These are phyloP conservation scores for Biston stratarius DNA, from an alignment of 2,888 invertebrate species.

Conservation along the genomic window DNA sequence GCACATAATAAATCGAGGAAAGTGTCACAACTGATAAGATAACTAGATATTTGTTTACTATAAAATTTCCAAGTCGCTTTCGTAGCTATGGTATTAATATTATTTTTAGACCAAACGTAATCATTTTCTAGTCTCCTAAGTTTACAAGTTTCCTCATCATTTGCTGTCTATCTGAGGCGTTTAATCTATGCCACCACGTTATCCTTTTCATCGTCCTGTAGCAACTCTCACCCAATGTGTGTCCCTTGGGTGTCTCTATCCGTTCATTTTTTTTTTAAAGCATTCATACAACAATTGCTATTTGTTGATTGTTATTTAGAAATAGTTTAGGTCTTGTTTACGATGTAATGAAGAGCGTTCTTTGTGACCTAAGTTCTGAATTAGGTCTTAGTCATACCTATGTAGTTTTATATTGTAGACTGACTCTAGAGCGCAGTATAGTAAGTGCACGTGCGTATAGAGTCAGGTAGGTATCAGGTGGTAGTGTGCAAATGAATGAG, in stretches of 20 bases:
- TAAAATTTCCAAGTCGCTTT: slow-evolving; percentile 3
- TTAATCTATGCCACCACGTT: slow-evolving; percentile 51
- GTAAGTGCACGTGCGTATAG: slow-evolving; percentile 22
- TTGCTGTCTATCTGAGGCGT: slow-evolving; percentile 24
- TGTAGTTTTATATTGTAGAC: not conserved
- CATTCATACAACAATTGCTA: too few relatives aligned
- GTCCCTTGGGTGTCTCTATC: not conserved
- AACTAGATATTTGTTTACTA: slow-evolving; percentile 21
- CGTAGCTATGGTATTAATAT: not conserved
- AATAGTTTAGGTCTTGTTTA: not conserved
- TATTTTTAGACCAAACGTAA: not conserved
- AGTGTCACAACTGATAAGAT: slow-evolving; percentile 30
- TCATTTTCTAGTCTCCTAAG: not conserved
- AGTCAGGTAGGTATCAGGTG: slow-evolving; percentile 38
- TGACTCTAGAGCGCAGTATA: slow-evolving; percentile 3
- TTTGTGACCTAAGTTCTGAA: not conserved
- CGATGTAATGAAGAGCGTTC: not conserved
- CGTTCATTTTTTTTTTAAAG: too few relatives aligned
- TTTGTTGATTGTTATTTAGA: not conserved
- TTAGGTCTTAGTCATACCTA: not conserved
- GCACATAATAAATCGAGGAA: slow-evolving; percentile 9
- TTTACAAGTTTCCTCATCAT: not conserved
- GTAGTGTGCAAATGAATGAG: slow-evolving; percentile 47
- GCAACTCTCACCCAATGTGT: slow-evolving; percentile 46
- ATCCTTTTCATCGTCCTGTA: slow-evolving; percentile 57